These are phyloP conservation scores for Dascillus cervinus DNA, from an alignment of 2,888 invertebrate species.

Conservation along the genomic window DNA sequence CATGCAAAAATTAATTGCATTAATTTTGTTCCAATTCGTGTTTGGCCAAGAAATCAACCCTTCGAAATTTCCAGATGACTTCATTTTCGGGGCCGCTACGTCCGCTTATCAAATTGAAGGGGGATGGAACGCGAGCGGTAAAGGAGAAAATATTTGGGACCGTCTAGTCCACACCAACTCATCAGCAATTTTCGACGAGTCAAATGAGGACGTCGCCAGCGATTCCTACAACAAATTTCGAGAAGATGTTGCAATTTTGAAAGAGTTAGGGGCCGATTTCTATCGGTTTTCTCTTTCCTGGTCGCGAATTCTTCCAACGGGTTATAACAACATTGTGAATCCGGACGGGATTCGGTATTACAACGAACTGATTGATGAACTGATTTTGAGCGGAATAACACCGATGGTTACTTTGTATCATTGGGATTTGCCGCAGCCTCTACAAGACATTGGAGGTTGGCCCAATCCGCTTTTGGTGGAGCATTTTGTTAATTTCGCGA, in stretches of 20 bases:
- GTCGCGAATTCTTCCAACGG: slow-evolving; percentile 58
- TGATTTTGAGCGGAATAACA: slow-evolving; percentile 49
- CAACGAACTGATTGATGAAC: slow-evolving; percentile 60
- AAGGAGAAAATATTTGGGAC: slow-evolving; percentile 49
- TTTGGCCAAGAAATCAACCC: too few relatives aligned
- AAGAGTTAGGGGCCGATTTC: slow-evolving; percentile 47
- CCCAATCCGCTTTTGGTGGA: slow-evolving; percentile 49
- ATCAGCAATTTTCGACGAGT: slow-evolving; percentile 45
- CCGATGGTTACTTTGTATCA: slow-evolving; percentile 42
- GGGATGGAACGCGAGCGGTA: slow-evolving; percentile 34
- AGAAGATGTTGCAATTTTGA: slow-evolving; percentile 53
- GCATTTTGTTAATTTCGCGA: slow-evolving; percentile 48
- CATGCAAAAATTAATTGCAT: too few relatives aligned
- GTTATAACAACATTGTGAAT: slow-evolving; percentile 57
- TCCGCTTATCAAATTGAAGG: slow-evolving; percentile 39
- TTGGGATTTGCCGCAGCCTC: slow-evolving; percentile 29
- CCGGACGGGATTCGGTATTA: slow-evolving; percentile 65
- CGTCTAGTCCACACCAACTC: slow-evolving; percentile 42
- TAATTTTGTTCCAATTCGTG: too few relatives aligned
- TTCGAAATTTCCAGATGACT: slow-evolving; percentile 28
- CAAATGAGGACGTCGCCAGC: slow-evolving; percentile 52
- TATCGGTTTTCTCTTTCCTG: slow-evolving; percentile 58
- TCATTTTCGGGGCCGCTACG: slow-evolving; percentile 33
- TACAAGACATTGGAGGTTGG: slow-evolving; percentile 54
- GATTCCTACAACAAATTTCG: slow-evolving; percentile 59